Evolutionary conservation across 2,888 invertebrate genomes (phyloP), one percentile per base, ranked within the genome.

Genomic region (Prosopocoilus inquinatus): DNA sequence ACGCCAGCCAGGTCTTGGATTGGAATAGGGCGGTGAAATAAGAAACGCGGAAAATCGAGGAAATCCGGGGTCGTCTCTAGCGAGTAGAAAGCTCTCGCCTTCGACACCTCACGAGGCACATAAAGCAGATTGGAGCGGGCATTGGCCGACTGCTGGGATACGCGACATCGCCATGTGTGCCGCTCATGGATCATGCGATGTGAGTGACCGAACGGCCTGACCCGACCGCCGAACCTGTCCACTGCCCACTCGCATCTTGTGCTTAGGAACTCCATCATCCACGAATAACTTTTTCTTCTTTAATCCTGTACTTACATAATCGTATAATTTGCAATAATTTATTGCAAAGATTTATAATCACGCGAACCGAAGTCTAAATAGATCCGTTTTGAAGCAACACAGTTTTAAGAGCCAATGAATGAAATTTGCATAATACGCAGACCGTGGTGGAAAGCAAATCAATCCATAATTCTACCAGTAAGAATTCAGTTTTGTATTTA

Each of bases 81-180:
- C 55, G 64, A 58, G 63, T 64, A 63, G 60, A 59, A 62, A 61
- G 59, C 60, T 62, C 59, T 61, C 58, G 57, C 50, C 55, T 59
- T 60, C 54, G 54, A 54, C 63, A 62, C 62, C 62, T 61, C 63
- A 60, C 59, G 63, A 62, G 64, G 62, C 62, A 60, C 60, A 62
- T 62, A 61, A 63, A 65, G 60, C 55, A 60, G 64, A 63, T 61
- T 60, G 61, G 53, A 54, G 64, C 65, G 65, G 65, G 65, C 65
- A 65, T 65, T 65, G 65, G 60, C 65, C 65, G 65, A 65, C 65
- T 65, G 58, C 65, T 60, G 65, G 59, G 62, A 61, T 64, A 64
- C 63, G 61, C 62, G 62, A 59, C 60, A 58, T 50, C 53, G 54
- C 59, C 60, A 56, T 60, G 55, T 58, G 60, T 57, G 50, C 51